A percentile compares a stretch with the other conserved stretches of the same genome.
Evolutionary conservation across 2,888 invertebrate genomes (phyloP).

Genomic region (Hydrotaea diabolus): DNA sequence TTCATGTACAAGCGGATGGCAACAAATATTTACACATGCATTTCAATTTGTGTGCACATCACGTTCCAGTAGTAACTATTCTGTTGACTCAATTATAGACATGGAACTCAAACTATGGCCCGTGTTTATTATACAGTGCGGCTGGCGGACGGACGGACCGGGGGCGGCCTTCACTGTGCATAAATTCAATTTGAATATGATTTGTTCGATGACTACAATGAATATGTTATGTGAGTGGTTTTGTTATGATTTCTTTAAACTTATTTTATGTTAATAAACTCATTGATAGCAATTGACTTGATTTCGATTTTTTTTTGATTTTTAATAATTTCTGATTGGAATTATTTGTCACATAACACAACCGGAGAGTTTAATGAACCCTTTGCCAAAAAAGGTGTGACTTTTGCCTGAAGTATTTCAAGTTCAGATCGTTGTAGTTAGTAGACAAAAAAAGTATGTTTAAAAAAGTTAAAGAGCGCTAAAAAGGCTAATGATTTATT

Average conservation of each 20-base stretch:
- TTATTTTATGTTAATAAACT: background rate
- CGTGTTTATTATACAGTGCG: background rate
- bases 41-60: constrained; percentile 52
- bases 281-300: constrained; percentile 18
- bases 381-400: constrained; percentile 10
- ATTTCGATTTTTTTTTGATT: constrained; percentile 1
- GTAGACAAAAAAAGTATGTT: too few relatives aligned
- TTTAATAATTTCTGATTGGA: constrained; percentile 15
- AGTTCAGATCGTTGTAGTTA: too few relatives aligned
- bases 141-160: background rate
- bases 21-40: constrained; percentile 34
- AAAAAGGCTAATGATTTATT: too few relatives aligned
- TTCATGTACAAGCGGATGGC: background rate
- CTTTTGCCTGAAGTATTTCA: background rate
- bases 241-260: constrained; percentile 37
- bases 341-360: constrained; percentile 9
- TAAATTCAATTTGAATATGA: constrained; percentile 39
- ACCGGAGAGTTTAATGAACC: constrained; percentile 15
- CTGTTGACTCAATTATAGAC: constrained; percentile 40
- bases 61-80: constrained; percentile 47
- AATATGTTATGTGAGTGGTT: constrained; percentile 28
- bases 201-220: constrained; percentile 13
- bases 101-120: constrained; percentile 4
- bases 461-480: too few relatives aligned
- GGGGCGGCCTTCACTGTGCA: constrained; percentile 35